phyloP scores from a whole-genome alignment of 92 coral and sea anemone genomes.

The Nematostella vectensis region DNA sequence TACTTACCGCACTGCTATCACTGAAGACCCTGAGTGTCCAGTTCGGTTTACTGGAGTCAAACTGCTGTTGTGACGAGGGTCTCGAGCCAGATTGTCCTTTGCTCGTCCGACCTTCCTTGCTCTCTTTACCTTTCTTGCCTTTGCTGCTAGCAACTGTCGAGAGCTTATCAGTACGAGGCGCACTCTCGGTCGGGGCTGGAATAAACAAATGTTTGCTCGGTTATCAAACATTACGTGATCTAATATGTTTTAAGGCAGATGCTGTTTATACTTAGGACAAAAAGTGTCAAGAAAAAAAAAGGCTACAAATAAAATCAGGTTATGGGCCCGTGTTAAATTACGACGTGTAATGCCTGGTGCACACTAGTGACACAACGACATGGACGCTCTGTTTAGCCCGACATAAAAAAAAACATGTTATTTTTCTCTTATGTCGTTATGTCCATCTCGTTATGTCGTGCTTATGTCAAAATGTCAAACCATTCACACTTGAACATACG shows the following conservation, averaged over 20 bases:
- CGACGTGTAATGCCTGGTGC: no score
- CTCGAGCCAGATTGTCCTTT: constrained; percentile 87
- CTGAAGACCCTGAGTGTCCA: constrained; percentile 90
- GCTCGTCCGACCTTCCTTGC: constrained; percentile 85
- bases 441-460: no score
- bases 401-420: no score
- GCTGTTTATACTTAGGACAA: background rate
- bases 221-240: background rate
- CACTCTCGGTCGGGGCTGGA: constrained; percentile 54
- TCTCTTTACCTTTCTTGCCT: constrained; percentile 87
- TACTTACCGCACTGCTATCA: constrained; percentile 85
- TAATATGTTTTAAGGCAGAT: no score
- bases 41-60: constrained; percentile 91
- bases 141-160: constrained; percentile 74
- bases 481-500: no score
- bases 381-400: no score
- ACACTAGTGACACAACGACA: no score
- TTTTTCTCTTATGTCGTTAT: no score
- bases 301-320: no score
- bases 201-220: background rate
- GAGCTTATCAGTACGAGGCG: constrained; percentile 67
- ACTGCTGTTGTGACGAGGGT: constrained; percentile 96
- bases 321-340: no score
- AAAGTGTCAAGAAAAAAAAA: no score
- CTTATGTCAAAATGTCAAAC: no score